These are phyloP conservation scores for Aradus depressus DNA, from an alignment of 2,888 invertebrate genomes.

Conservation along the genomic window DNA sequence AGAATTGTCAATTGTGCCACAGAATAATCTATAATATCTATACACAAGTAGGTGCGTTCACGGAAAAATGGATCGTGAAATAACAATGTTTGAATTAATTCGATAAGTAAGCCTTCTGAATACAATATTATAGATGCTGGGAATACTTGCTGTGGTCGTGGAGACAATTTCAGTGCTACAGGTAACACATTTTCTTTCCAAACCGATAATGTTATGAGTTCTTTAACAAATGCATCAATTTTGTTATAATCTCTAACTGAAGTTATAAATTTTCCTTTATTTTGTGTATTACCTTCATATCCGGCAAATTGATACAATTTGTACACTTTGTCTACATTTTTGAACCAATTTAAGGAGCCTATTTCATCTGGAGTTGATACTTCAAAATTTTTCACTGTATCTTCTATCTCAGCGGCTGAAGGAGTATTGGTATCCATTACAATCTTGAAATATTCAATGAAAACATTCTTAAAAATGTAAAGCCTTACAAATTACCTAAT, in stretches of 20 bases:
- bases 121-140: conserved; percentile 67
- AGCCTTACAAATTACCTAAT: not conserved
- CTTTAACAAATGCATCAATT: conserved; percentile 64
- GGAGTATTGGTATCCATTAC: conserved; percentile 4
- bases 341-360: conserved; percentile 20
- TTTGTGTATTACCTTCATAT: conserved; percentile 11
- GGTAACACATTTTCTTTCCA: conserved; percentile 79
- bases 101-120: conserved; percentile 69
- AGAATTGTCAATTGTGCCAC: conserved; percentile 7
- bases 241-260: conserved; percentile 33
- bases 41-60: conserved; percentile 58
- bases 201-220: conserved; percentile 68
- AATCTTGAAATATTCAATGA: too few relatives aligned
- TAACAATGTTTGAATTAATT: conserved; percentile 68
- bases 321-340: conserved; percentile 15
- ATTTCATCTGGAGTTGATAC: conserved; percentile 17
- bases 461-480: not conserved
- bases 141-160: conserved; percentile 57
- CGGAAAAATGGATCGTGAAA: conserved; percentile 72
- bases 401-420: conserved; percentile 18
- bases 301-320: conserved; percentile 20
- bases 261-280: conserved; percentile 16
- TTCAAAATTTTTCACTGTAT: conserved; percentile 18
- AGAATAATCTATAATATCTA: conserved; percentile 71
- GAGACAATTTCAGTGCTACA: conserved; percentile 55